Evolutionary conservation across 2,797 vertebrate species (phyloP), one percentile per base, ranked within the genome.

Genomic region (Eleutherodactylus coqui): DNA sequence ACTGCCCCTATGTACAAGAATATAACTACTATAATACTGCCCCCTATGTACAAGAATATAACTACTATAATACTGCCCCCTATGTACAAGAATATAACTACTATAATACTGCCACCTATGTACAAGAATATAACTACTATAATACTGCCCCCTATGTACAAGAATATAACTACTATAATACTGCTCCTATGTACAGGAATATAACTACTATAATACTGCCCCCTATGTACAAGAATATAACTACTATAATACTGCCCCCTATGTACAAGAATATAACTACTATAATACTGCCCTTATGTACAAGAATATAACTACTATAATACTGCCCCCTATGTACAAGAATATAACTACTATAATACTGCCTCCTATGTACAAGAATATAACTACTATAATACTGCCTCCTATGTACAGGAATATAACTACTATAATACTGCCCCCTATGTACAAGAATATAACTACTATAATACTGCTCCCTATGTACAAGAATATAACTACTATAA

Each of bases 401-500:
- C 64, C 64, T 69, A 69, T 69, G 6, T 69, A 69, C 64, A 69
- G 38, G 64, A 69, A 38, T 69, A 69, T 69, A 69, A 36, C 64
- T 69, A 38, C 64, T 69, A 69, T 69, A 69, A 69, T 38, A 69
- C 64, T 36, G 34, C 62, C 51, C 4, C 60, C 60, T 64, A 64
- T 64, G 7, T 69, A 69, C 64, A 69, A 38, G 64, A 69, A 69
- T 69, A 69, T 69, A 69, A 67, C 64, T 69, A 69, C 64, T 69
- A 69, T 69, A 69, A 69, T 69, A 69, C 64, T 38, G 34, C 62
- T 17, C 24, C 64, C 34, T 69, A 69, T 69, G 17, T 69, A 64
- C 62, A 69, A 69, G 64, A 69, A 69, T 38, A 69, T 69, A 69
- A 69, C 64, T 69, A 69, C 64, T 69, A 69, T 69, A 69, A 69